Conservation (phyloP, 2,113 vertebrate genomes). For the Perca schrenkii region DNA sequence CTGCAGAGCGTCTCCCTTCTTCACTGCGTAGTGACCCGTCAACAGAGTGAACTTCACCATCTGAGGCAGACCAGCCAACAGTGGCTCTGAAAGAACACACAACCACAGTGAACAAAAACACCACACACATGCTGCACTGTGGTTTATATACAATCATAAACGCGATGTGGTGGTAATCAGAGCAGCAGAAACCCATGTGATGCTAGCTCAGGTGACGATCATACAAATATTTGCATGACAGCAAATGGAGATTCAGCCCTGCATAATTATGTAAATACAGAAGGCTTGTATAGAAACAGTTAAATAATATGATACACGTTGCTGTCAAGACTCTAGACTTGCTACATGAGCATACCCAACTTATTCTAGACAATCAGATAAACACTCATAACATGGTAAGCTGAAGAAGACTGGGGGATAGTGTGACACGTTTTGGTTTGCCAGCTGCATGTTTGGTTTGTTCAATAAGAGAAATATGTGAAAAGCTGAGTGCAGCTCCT, state of each 20-base stretch:
- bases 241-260: neutral
- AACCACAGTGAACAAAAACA: neutral
- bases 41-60: conserved; percentile 94
- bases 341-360: neutral
- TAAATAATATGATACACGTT: neutral
- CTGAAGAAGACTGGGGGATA: neutral
- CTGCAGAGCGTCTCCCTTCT: conserved; percentile 94
- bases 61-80: conserved; percentile 96
- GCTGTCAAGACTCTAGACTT: neutral
- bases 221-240: neutral
- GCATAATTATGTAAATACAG: too few relatives aligned
- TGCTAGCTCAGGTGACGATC: neutral
- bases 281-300: neutral
- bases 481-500: neutral
- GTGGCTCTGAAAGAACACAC: conserved; percentile 85
- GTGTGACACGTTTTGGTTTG: neutral
- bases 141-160: neutral
- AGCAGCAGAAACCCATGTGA: neutral
- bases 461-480: neutral
- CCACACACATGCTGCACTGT: neutral
- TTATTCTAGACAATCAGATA: neutral
- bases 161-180: neutral
- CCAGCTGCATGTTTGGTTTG: neutral
- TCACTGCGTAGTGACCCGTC: conserved; percentile 93
- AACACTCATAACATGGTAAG: neutral